Conservation (phyloP, 2,113 vertebrate genomes). For the Procavia capensis region DNA sequence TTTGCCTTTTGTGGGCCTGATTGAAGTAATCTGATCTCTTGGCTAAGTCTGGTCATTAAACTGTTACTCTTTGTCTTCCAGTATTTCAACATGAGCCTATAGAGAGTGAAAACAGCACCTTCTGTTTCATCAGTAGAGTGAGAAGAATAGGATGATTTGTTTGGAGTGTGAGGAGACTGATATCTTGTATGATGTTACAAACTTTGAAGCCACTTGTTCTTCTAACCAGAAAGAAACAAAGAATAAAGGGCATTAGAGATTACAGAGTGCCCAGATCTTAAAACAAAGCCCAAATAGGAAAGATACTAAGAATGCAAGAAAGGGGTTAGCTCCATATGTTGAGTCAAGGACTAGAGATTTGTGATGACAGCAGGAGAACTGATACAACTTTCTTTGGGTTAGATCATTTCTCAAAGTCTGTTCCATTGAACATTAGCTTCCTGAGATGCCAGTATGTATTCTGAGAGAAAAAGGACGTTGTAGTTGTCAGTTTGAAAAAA, state of each 20-base stretch:
- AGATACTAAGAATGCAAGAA: not conserved
- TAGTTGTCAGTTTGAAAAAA: not conserved
- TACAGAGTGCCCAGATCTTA: not conserved
- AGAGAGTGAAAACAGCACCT: conserved; percentile 10
- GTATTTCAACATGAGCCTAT: not conserved
- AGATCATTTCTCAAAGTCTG: conserved; percentile 35
- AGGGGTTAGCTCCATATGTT: not conserved
- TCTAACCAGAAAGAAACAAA: conserved; percentile 1
- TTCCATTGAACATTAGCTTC: conserved; percentile 19
- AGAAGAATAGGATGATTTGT: conserved; percentile 57
- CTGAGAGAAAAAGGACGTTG: not conserved
- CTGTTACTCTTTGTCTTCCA: not conserved
- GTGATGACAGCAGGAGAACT: conserved; percentile 16
- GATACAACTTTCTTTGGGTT: not conserved
- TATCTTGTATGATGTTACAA: conserved; percentile 53
- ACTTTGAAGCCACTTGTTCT: conserved; percentile 54
- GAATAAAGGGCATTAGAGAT: conserved; percentile 1
- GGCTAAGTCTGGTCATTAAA: not conserved
- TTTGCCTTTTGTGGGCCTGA: not conserved
- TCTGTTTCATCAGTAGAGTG: not conserved
- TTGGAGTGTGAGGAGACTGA: not conserved
- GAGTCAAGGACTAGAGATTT: not conserved
- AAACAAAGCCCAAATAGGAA: conserved; percentile 6
- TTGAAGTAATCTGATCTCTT: not conserved
- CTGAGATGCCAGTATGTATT: conserved; percentile 36